phyloP scores from a whole-genome alignment of 2,888 invertebrate genomes.

The Scelioninae gen. 1 region DNA sequence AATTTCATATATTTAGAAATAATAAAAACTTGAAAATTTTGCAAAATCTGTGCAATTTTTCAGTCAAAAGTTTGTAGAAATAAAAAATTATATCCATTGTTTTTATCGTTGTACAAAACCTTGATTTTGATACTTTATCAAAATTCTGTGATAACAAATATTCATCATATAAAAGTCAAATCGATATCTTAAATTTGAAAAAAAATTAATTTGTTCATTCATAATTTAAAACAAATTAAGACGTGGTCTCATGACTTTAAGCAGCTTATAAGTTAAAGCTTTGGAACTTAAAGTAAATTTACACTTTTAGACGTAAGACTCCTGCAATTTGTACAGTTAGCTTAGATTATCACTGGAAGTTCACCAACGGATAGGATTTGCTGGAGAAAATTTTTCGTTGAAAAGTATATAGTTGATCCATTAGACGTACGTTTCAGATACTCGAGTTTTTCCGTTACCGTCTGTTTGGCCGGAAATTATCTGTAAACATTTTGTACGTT shows the following conservation, averaged over 20 bases:
- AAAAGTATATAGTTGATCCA: conserved; percentile 73
- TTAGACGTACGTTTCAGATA: conserved; percentile 11
- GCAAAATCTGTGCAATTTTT: background rate
- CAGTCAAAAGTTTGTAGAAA: background rate
- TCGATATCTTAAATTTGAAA: background rate
- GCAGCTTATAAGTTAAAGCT: background rate
- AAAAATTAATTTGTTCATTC: background rate
- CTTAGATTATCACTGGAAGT: background rate
- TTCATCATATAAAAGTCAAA: background rate
- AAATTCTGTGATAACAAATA: conserved; percentile 1
- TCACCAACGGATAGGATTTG: background rate
- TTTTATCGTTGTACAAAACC: background rate
- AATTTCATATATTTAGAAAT: background rate
- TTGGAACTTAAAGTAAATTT: conserved; percentile 12
- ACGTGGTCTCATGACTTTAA: background rate
- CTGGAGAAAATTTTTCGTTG: conserved; percentile 54
- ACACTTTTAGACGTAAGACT: conserved; percentile 4
- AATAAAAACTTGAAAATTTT: background rate
- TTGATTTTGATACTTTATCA: background rate
- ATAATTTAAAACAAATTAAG: background rate
- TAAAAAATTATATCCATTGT: background rate
- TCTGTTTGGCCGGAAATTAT: conserved; percentile 43
- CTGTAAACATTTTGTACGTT: conserved; percentile 10
- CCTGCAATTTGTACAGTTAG: conserved; percentile 23
- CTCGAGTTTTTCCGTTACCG: conserved; percentile 22